Conservation (phyloP, 2,113 vertebrate species). For the Tragelaphus imberbis region DNA sequence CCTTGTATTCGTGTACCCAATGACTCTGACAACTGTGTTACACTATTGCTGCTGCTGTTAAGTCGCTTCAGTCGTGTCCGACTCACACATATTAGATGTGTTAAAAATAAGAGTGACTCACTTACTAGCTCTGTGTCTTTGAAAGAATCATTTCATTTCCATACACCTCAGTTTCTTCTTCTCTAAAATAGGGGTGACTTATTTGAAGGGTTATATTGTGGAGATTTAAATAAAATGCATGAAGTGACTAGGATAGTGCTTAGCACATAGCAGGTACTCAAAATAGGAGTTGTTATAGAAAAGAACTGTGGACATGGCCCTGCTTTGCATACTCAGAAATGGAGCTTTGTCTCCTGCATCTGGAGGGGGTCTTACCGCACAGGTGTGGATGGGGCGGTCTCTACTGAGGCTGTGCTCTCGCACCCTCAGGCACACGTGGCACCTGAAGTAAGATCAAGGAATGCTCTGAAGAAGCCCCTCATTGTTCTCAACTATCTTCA, state of each 20-base stretch:
- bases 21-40: neutral
- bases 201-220: neutral
- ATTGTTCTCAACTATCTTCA: neutral
- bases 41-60: neutral
- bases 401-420: neutral
- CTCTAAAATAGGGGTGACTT: neutral
- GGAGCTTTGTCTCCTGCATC: neutral
- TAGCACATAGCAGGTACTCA: neutral
- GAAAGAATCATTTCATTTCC: neutral
- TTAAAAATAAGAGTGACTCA: neutral
- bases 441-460: neutral
- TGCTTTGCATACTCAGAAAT: neutral
- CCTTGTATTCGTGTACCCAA: neutral
- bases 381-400: neutral
- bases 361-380: neutral
- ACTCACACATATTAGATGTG: neutral
- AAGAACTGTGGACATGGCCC: neutral
- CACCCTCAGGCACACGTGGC: neutral
- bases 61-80: too few species aligned
- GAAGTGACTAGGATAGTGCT: neutral
- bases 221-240: neutral
- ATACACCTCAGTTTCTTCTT: neutral
- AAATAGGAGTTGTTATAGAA: neutral
- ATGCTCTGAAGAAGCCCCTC: neutral
- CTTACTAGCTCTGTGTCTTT: neutral